A percentile compares a stretch with the other conserved stretches of the same genome.
Conservation (phyloP, 2,113 vertebrate genomes). For the Campylorhamphus procurvoides region DNA sequence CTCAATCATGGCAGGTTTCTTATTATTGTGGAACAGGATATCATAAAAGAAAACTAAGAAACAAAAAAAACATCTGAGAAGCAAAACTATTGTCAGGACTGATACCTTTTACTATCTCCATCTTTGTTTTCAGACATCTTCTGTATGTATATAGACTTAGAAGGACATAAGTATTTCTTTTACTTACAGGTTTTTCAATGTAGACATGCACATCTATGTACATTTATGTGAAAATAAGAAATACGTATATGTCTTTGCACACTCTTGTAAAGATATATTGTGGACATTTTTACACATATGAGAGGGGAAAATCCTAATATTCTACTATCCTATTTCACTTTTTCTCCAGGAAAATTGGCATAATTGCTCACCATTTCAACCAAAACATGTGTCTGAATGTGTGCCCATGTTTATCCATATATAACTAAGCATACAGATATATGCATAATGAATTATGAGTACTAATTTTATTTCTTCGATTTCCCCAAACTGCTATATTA, state of each 20-base stretch:
- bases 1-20: neutral
- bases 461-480: neutral
- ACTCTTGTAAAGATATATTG: neutral
- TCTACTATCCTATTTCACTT: neutral
- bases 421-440: neutral
- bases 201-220: rapidly evolving
- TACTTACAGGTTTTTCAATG: neutral
- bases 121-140: neutral
- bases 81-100: neutral
- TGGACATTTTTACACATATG: neutral
- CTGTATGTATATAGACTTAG: neutral
- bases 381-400: neutral
- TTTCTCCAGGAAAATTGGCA: neutral
- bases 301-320: neutral
- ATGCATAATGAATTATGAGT: neutral
- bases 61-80: neutral
- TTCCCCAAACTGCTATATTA: neutral
- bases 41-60: neutral
- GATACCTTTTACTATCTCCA: neutral
- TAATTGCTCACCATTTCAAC: neutral
- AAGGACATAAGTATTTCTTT: neutral
- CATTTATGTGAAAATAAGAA: neutral
- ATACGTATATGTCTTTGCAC: neutral
- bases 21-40: neutral
- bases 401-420: neutral